Conservation (phyloP, 2,113 vertebrate species). For the Redunca redunca region DNA sequence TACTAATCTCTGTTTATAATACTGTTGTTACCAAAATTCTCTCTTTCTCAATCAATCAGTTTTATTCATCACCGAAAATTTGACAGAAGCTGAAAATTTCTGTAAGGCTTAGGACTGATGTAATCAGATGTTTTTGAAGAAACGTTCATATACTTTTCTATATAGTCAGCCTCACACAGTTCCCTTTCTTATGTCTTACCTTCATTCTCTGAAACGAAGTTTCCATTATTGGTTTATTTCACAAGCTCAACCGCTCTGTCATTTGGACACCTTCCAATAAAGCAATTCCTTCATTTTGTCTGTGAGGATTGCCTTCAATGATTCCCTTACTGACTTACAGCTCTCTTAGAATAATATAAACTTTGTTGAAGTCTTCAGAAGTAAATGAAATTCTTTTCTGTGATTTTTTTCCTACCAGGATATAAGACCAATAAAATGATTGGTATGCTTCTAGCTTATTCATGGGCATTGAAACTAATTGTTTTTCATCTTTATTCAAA, state of each 20-base stretch:
- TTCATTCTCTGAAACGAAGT: background rate
- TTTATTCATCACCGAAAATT: conserved; percentile 62
- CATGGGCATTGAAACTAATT: background rate
- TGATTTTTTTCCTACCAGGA: background rate
- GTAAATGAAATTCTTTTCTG: background rate
- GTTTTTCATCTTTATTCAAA: background rate
- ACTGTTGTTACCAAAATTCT: conserved; percentile 58
- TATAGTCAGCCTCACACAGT: background rate
- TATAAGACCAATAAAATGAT: background rate
- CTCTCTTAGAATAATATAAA: background rate
- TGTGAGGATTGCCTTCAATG: background rate
- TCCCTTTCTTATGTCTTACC: background rate
- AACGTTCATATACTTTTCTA: background rate
- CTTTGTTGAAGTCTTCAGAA: background rate
- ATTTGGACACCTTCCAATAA: background rate
- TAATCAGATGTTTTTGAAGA: conserved; percentile 49
- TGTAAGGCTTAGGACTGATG: conserved; percentile 22
- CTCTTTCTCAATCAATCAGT: conserved; percentile 62
- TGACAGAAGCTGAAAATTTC: conserved; percentile 50
- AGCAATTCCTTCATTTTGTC: background rate
- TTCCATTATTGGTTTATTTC: background rate
- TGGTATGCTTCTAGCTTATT: background rate
- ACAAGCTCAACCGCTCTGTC: background rate
- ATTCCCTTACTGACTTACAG: background rate
- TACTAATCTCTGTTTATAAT: conserved; percentile 47